phyloP scores from a whole-genome alignment of 1,140 invertebrate genomes.

The Pogonus chalceus region DNA sequence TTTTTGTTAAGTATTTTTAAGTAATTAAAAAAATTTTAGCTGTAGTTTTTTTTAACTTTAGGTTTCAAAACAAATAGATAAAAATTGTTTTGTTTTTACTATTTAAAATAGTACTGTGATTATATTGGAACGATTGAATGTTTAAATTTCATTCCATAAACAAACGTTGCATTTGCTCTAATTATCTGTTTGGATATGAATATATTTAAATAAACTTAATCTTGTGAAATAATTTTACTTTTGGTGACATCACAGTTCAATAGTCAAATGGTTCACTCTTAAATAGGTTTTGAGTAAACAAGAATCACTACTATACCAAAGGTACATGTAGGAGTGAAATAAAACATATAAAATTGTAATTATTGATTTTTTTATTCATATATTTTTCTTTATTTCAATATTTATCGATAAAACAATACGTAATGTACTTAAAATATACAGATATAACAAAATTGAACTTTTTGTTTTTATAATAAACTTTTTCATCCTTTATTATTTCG shows the following conservation, averaged over 20 bases:
- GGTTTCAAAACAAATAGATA: neutral
- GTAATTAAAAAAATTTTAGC: neutral
- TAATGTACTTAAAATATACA: too few relatives aligned
- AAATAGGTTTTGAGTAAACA: neutral
- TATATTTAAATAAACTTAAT: neutral
- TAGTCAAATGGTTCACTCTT: neutral
- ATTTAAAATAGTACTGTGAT: slow-evolving; percentile 3
- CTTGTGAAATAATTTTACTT: neutral
- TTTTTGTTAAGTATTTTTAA: slow-evolving; percentile 1
- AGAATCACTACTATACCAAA: neutral
- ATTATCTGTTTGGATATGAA: neutral
- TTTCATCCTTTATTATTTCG: too few relatives aligned
- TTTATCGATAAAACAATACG: too few relatives aligned
- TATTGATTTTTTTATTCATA: neutral
- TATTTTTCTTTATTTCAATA: neutral
- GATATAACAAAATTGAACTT: too few relatives aligned
- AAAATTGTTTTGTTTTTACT: neutral
- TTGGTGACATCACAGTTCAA: neutral
- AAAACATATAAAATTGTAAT: too few relatives aligned
- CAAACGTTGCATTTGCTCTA: slow-evolving; percentile 1
- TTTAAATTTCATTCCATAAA: slow-evolving; percentile 4
- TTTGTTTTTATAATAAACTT: too few relatives aligned
- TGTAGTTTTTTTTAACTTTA: neutral
- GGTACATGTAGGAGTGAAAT: neutral
- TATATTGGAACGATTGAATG: neutral